These are phyloP conservation scores for Drosophila rubida DNA, from an alignment of 2,888 invertebrate genomes.

Conservation along the genomic window DNA sequence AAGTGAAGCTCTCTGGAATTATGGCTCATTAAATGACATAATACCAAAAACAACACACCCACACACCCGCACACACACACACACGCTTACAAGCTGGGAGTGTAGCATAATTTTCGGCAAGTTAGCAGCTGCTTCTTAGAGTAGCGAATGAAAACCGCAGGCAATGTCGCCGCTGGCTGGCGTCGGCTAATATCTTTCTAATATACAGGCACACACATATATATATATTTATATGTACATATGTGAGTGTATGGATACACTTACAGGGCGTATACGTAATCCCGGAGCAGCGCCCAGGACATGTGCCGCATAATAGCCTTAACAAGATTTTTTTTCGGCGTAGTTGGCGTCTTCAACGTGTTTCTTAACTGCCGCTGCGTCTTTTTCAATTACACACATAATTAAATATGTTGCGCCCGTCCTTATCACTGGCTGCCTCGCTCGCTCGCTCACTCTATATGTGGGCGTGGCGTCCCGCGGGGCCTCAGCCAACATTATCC, in stretches of 20 bases:
- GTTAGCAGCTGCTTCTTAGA: constrained; percentile 43
- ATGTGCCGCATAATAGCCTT: constrained; percentile 70
- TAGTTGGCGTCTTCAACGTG: constrained; percentile 37
- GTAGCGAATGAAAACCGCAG: constrained; percentile 52
- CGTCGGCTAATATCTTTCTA: constrained; percentile 70
- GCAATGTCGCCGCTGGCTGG: constrained; percentile 39
- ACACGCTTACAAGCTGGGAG: constrained; percentile 13
- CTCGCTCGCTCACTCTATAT: constrained; percentile 1
- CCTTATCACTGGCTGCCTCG: constrained; percentile 16
- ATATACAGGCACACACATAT: constrained; percentile 61
- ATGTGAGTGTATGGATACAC: neutral
- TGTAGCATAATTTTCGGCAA: constrained; percentile 42
- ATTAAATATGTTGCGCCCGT: constrained; percentile 70
- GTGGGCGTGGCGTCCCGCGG: constrained; percentile 56
- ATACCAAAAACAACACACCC: constrained; percentile 41
- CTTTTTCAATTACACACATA: constrained; percentile 79
- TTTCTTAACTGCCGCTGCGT: constrained; percentile 72
- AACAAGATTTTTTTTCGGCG: constrained; percentile 63
- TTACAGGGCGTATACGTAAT: constrained; percentile 4
- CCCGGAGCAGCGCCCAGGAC: constrained; percentile 42
- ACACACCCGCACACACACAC: constrained; percentile 3
- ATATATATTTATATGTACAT: no score
- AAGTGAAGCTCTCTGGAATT: constrained; percentile 62
- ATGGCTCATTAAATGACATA: constrained; percentile 77
- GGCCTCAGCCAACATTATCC: constrained; percentile 41